Percentiles rank a stretch among this genome's conserved stretches.
These are phyloP conservation scores for Harpegnathos saltator DNA, from an alignment of 1,140 invertebrate species.

Conservation along the genomic window DNA sequence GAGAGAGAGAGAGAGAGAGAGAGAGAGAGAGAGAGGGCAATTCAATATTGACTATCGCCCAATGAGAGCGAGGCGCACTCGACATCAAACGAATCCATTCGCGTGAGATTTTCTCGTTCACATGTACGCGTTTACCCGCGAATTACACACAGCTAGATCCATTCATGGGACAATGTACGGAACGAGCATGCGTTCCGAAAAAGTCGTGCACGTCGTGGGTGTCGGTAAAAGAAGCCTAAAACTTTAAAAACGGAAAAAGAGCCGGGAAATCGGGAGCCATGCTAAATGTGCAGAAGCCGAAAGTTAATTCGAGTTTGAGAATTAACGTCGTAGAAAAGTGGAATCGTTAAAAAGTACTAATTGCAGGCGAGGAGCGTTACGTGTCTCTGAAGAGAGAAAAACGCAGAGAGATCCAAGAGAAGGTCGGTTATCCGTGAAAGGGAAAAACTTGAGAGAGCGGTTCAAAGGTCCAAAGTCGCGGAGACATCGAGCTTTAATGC, in stretches of 20 bases:
- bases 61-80: conserved; percentile 36
- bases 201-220: neutral
- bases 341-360: neutral
- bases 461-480: neutral
- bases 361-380: neutral
- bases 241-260: neutral
- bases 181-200: conserved; percentile 16
- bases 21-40: conserved; percentile 35
- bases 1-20: conserved; percentile 1
- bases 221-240: neutral
- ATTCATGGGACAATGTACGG: conserved; percentile 4
- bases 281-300: neutral
- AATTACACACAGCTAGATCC: neutral
- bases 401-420: neutral
- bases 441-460: too few species aligned
- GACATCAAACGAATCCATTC: conserved; percentile 60
- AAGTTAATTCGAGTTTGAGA: neutral
- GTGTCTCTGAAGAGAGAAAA: neutral
- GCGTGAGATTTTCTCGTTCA: conserved; percentile 51
- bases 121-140: conserved; percentile 45
- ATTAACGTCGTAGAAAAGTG: neutral
- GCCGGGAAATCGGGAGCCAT: neutral
- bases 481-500: neutral
- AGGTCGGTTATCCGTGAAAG: neutral
- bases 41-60: conserved; percentile 59